Conservation (phyloP, 2,888 invertebrate genomes). For the Hermodice carunculata region DNA sequence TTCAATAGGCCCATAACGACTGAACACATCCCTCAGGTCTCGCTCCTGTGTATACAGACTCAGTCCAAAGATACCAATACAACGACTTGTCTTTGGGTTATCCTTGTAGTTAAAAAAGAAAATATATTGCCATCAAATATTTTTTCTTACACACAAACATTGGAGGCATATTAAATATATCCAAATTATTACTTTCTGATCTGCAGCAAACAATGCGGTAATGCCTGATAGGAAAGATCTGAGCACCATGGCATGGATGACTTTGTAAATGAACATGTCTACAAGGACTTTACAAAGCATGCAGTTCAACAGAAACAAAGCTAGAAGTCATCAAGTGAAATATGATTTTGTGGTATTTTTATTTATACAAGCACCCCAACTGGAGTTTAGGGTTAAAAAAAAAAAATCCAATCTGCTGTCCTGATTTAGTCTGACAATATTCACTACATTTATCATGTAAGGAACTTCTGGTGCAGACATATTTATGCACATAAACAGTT, state of each 20-base stretch:
- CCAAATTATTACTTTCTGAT: too few relatives aligned
- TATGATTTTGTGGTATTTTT: neutral
- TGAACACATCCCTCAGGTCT: conserved; percentile 91
- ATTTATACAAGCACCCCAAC: neutral
- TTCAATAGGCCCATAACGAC: conserved; percentile 92
- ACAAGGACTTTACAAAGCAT: too few relatives aligned
- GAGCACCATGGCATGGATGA: too few relatives aligned
- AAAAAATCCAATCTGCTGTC: neutral
- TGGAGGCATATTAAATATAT: too few relatives aligned
- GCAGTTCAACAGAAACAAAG: too few relatives aligned
- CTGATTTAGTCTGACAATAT: neutral
- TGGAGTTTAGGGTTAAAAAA: neutral
- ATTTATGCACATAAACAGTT: neutral
- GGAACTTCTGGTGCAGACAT: too few relatives aligned
- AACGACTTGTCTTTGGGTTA: conserved; percentile 88
- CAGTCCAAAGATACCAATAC: conserved; percentile 95
- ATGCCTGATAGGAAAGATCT: too few relatives aligned
- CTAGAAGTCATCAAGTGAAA: too few relatives aligned
- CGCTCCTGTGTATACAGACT: conserved; percentile 93
- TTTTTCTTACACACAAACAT: too few relatives aligned
- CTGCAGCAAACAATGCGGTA: too few relatives aligned
- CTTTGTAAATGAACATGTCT: too few relatives aligned
- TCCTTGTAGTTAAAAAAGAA: conserved; percentile 73
- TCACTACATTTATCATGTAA: too few relatives aligned
- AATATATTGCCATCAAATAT: neutral